Evolutionary conservation across 2,888 invertebrate genomes (phyloP), one percentile per base, ranked within the genome.

Genomic region (Shargacucullia verbasci): DNA sequence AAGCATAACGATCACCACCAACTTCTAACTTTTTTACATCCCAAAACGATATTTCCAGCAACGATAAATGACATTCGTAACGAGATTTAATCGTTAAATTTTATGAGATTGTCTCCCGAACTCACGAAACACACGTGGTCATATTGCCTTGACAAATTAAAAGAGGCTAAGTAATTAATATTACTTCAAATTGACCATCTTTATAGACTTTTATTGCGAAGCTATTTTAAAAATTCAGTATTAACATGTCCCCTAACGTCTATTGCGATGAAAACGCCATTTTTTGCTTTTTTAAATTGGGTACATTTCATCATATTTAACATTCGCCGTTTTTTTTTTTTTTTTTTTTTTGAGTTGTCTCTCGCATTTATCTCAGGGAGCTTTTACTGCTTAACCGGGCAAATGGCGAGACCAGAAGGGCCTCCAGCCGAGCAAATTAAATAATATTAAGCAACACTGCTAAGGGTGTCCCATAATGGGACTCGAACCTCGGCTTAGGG

Each of bases 51-150:
- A 29, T 57, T 49, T 38, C 9, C 11, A n/a, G n/a, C n/a, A 38
- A 58, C 34, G 33, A 59, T 43, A 44, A 43, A 53, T 44, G 59
- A 49, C 15, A 46, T 43, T 29, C 11, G 43, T 47, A 46, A 59
- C 54, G 27, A 49, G 47, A 66, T 66, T 47, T 55, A 60, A 66
- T 25, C 50, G 61, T 66, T 14, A 66, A 60, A 60, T 67, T 66
- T 66, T 40, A 66, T 34, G 61, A 55, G 20, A 47, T 37, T n/a
- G 46, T 67, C 47, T 47, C 66, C 5, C 52, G 14, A 40, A 46
- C 13, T 41, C 13, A 15, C 33, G 12, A 40, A 52, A 33, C 31
- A 37, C 7, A 5, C 34, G 27, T 6, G 20, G 27, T 11, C 7
- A 41, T 44, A 53, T 45, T 45, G 59, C 25, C 40, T 29, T 33